phyloP scores from a whole-genome alignment of 2,888 invertebrate species.

The Cotesia congregata region DNA sequence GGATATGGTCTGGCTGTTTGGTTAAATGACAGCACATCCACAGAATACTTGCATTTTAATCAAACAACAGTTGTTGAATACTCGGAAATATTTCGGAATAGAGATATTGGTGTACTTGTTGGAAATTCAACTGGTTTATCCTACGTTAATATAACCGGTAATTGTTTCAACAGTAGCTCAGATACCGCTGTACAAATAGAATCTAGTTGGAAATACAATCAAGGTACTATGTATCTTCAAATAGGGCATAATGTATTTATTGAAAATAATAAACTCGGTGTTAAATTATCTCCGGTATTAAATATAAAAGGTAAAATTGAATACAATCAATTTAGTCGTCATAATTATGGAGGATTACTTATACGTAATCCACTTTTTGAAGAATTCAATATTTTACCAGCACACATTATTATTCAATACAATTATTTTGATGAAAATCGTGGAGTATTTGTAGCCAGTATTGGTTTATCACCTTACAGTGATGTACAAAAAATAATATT shows the following conservation, averaged over 20 bases:
- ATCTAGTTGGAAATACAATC: conserved; percentile 82
- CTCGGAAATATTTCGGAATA: conserved; percentile 88
- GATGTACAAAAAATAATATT: conserved; percentile 86
- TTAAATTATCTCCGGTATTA: conserved; percentile 86
- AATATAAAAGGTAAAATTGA: conserved; percentile 85
- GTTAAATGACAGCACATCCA: conserved; percentile 86
- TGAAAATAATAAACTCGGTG: conserved; percentile 80
- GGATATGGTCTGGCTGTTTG: conserved; percentile 92
- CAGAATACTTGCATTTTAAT: conserved; percentile 84
- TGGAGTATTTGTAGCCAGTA: conserved; percentile 88
- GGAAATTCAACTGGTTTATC: conserved; percentile 93
- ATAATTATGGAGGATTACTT: conserved; percentile 85
- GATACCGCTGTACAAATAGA: conserved; percentile 86
- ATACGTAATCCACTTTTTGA: conserved; percentile 86
- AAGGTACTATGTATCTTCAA: conserved; percentile 76
- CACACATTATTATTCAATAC: conserved; percentile 81
- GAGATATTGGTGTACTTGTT: conserved; percentile 88
- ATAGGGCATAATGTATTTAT: conserved; percentile 90
- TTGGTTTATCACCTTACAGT: conserved; percentile 91
- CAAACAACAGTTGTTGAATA: conserved; percentile 91
- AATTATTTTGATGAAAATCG: conserved; percentile 92
- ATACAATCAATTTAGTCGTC: conserved; percentile 89
- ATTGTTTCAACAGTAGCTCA: conserved; percentile 84
- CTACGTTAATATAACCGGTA: conserved; percentile 93
- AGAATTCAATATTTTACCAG: conserved; percentile 84